Evolutionary conservation across 1,140 invertebrate species (phyloP).

Genomic region (Propsilocerus akamusi): DNA sequence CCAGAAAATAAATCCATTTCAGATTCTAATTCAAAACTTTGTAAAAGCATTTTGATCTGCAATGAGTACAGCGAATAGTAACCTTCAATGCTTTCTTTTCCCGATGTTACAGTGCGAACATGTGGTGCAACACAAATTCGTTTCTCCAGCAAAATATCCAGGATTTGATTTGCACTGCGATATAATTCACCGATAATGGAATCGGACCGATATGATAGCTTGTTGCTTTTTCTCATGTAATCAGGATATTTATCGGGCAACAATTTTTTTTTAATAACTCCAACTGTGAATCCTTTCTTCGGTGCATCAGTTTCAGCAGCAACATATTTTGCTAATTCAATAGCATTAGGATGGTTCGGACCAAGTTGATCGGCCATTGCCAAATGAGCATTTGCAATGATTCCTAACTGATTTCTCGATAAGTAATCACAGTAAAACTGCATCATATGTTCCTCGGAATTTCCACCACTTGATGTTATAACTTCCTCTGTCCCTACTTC

Average conservation of each 20-base stretch:
- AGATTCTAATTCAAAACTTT: too few species aligned
- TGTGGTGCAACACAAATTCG: too few species aligned
- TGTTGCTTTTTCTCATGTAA: not conserved
- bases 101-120: too few species aligned
- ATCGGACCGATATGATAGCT: not conserved
- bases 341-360: not conserved
- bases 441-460: not conserved
- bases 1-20: too few species aligned
- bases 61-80: too few species aligned
- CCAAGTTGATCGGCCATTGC: not conserved
- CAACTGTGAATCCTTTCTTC: not conserved
- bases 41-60: too few species aligned
- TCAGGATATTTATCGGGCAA: not conserved
- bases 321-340: not conserved
- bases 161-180: not conserved
- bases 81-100: too few species aligned
- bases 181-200: not conserved
- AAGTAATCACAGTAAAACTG: not conserved
- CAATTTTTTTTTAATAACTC: not conserved
- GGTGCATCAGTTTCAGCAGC: not conserved
- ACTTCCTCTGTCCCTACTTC: not conserved
- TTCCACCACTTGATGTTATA: not conserved
- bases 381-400: not conserved
- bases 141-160: not conserved
- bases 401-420: not conserved